Evolutionary conservation across 2,797 vertebrate genomes (phyloP).

Genomic region (Tadarida brasiliensis): DNA sequence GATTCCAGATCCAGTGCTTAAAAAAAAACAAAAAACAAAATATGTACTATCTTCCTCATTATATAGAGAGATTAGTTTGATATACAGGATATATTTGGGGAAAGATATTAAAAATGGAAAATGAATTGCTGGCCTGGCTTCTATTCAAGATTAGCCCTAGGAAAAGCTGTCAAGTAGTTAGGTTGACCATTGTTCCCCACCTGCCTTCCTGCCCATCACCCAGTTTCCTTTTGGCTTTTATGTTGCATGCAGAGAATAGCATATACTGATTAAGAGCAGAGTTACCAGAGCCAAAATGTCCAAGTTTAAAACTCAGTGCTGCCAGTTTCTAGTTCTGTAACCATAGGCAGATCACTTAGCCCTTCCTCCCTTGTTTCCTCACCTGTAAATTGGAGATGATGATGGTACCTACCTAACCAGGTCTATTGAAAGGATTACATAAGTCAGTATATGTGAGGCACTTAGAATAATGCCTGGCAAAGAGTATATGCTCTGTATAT

Average conservation of each 20-base stretch:
- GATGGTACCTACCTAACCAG: not conserved
- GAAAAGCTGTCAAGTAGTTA: not conserved
- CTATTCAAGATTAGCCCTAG: not conserved
- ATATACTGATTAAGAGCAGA: not conserved
- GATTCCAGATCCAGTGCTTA: not conserved
- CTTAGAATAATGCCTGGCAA: not conserved
- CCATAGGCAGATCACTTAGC: not conserved
- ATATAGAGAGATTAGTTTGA: conserved; percentile 3
- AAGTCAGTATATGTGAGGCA: not conserved
- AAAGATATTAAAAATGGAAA: conserved; percentile 18
- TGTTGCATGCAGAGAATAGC: not conserved
- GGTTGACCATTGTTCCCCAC: not conserved
- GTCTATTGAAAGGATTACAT: not conserved
- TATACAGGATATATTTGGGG: not conserved
- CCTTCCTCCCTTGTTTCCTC: not conserved
- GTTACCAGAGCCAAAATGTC: not conserved
- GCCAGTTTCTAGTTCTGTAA: not conserved
- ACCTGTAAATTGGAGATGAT: not conserved
- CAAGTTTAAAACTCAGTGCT: not conserved
- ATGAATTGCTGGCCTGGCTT: not conserved
- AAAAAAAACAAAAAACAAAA: conserved; percentile 9
- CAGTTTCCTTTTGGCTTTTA: not conserved
- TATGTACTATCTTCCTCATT: not conserved
- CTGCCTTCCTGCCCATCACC: not conserved
- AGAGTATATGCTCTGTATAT: not conserved